Evolutionary conservation across 2,113 vertebrate species (phyloP), one percentile per base, ranked within the genome.

Genomic region (Hystrix cristata): DNA sequence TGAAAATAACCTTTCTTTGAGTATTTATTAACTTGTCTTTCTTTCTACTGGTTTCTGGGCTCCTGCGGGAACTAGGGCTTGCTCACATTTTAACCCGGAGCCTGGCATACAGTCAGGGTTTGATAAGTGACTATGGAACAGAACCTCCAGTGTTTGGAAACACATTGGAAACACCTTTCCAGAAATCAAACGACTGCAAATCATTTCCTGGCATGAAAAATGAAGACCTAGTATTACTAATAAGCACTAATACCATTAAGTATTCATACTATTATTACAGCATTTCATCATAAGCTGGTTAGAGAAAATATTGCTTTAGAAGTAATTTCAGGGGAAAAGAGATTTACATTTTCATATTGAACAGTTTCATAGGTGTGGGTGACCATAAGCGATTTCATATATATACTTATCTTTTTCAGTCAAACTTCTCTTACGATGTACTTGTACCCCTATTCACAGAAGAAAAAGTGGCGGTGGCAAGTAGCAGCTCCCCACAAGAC

Each of bases 401-500:
- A 69, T 18, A 46, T 25, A 23, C 3, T 71, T 83, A 29, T 31
- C 62, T 21, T 90, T 60, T 67, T 34, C 38, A 38, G 3, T 8
- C 38, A 46, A 65, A 18, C 38, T 51, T 89, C 86, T 82, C 69
- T 88, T 43, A 21, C 5, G 38, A 65, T 9, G 72, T 5, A 4
- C 48, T 19, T 7, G 2, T 5, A 29, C 0, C 29, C 13, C 67
- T 2, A 0, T 13, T 59, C 4, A 18, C 31, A 23, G 87, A 23
- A 38, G 43, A 2, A 60, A 7, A 16, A 38, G 13, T 18, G 38
- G 38, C 12, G 25, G 1, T 5, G 48, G 23, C 48, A 25, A 21
- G 27, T 21, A 57, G n/a, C 29, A 76, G 72, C 23, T 29, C 71
- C 9, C 55, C 9, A 25, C 1, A 1, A 0, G 1, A 14, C 15